Base-by-base conservation (phyloP, 2,888 invertebrate genomes). In the Stenurella melanura region DNA sequence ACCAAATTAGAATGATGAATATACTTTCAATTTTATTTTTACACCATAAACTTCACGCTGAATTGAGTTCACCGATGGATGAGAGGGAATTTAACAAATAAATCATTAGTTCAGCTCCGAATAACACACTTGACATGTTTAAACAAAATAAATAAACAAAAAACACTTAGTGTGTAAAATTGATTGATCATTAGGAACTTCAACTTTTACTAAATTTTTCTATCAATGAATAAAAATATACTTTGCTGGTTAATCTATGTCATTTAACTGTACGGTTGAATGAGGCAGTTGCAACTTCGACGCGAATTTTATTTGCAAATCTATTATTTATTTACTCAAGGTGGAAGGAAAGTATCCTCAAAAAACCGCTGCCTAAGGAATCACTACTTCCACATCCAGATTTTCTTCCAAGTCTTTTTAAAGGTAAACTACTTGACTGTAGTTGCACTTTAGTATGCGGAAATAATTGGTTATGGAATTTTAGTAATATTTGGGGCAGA, bases 101-200 rank as follows among this genome's bases (percentile, higher is more conserved):
- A 76, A 50, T 57, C 54, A 76, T 73, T 76, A 73, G 75, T 78
- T 78, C 76, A 78, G 75, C 76, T 80, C 76, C 74, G 78, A 73
- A 78, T 78, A 74, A 12, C 76, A 75, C 54, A 60, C 1, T n/a
- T 61, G 71, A 63, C 34, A 72, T 21, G 38, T 61, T 61, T 7
- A 12, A 66, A 57, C 50, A 69, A 61, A 76, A 19, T 30, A 69
- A 34, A 38, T 66, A 18, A 38, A n/a, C 50, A 50, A 50, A 50
- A 19, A 58, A 17, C 9, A 15, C 18, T 17, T 58, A 58, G 21
- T 58, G 19, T 58, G 58, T 58, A 58, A 58, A 11, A 58, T 18
- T 58, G 21, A 58, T 58, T 21, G 21, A 58, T 58, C 56, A 5
- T 58, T 9, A 50, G n/a, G 15, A 50, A 50, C 50, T 50, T n/a